Base-by-base conservation (phyloP, 2,888 invertebrate species). In the Drosophila vallismaia region DNA sequence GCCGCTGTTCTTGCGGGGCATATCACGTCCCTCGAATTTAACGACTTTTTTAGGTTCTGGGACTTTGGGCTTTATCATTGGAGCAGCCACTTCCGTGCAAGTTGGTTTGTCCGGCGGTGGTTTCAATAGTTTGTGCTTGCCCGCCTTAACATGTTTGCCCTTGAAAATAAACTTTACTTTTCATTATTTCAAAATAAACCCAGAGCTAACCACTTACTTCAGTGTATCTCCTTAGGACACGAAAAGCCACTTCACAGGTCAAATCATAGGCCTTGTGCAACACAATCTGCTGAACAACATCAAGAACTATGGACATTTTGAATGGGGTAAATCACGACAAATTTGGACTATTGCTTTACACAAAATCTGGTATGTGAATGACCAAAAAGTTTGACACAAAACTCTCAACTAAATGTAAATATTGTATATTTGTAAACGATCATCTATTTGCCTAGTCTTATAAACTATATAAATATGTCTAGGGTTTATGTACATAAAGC, bases 401-500 rank as follows among this genome's bases (percentile, higher is more conserved):
- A 31, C 10, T 52, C 42, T 33, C 36, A 52, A 33, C 29, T 40
- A 14, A 19, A 14, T 42, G 8, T 54, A 14, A 10, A 19, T 19
- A 24, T 33, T 53, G 12, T 31, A 29, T 60, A 26, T 29, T 12
- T 64, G 40, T 49, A 49, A 45, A 64, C 10, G 31, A 14, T 51
- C 46, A 29, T 7, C 40, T 49, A 54, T 31, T 33, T 44, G 49
- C 36, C 31, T 3, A 19, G n/a, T 38, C 60, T 57, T 68, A 53
- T 28, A 49, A 42, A 63, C 66, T 70, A 63, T 63, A 62, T 74
- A 67, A 79, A 75, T 81, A 78, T 50, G 46, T 62, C 58, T 53
- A 45, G 12, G 42, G 4, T 66, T 52, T 83, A 84, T 80, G 46
- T 80, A 80, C 80, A 80, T 80, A 80, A 80, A 80, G 85, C 85